Evolutionary conservation across 2,888 invertebrate species (phyloP), one percentile per base, ranked within the genome.

Genomic region (Lagria hirta): DNA sequence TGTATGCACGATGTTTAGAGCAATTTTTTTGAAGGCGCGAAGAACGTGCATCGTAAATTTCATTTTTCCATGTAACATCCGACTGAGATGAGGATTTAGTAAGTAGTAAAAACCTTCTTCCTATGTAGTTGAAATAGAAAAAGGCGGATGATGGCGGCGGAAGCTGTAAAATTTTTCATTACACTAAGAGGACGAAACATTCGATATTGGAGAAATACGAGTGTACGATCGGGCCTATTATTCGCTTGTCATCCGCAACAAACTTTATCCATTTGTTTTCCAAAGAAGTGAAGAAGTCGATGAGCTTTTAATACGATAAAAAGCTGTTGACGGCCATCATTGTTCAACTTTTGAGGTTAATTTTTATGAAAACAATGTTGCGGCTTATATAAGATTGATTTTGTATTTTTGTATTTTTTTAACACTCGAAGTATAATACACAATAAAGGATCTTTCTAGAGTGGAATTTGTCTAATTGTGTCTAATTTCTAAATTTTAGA

Each of bases 91-190:
- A 46, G 50, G 57, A 59, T 56, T 55, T 58, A 58, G 48, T 51
- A 51, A 50, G 52, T 52, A 49, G 51, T 60, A 57, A 57, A 56
- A 48, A n/a, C n/a, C n/a, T n/a, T n/a, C n/a, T n/a, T 51, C 51
- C 45, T 48, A 55, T 54, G 57, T 57, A 57, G n/a, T n/a, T n/a
- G 55, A 56, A 57, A 60, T 60, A 57, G 56, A 49, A 52, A 54
- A 52, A 53, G 52, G 46, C 52, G 54, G 54, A 49, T 44, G 46
- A 53, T 45, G 34, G 42, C 51, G 20, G 20, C 8, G 24, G 42
- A 22, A 8, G 57, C 52, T 52, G 54, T 63, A 63, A 64, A 64
- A 65, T 55, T 65, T 63, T 65, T 66, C 66, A 66, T 66, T 65
- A 63, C 60, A 50, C 46, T 61, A 58, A 55, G 61, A 62, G 61